Evolutionary conservation across 1,140 invertebrate species (phyloP).

Genomic region (Megathymus violae): DNA sequence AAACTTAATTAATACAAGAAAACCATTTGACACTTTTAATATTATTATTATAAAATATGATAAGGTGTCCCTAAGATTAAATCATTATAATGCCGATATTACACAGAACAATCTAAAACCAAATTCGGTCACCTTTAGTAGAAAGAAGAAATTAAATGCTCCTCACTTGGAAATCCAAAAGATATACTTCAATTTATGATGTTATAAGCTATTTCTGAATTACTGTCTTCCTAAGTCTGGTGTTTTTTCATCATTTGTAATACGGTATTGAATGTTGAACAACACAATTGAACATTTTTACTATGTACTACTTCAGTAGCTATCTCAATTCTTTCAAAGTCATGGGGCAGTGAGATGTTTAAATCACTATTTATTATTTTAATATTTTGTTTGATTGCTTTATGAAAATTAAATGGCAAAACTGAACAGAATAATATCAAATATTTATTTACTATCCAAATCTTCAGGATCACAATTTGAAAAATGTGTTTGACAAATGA

Average conservation of each 20-base stretch:
- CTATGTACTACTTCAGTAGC: too few species aligned
- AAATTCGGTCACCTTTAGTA: too few species aligned
- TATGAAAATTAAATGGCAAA: background rate
- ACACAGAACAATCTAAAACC: too few species aligned
- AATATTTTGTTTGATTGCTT: slow-evolving; percentile 5
- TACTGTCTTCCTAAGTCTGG: background rate
- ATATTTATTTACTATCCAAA: background rate
- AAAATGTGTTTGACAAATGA: slow-evolving; percentile 6
- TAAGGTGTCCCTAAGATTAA: background rate
- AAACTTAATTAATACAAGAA: background rate
- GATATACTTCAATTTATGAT: too few species aligned
- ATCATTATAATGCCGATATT: too few species aligned
- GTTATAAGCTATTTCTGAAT: background rate
- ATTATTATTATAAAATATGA: background rate
- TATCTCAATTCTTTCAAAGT: too few species aligned
- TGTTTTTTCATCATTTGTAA: background rate
- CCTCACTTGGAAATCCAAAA: too few species aligned
- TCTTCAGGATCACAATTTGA: background rate
- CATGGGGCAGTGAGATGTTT: too few species aligned
- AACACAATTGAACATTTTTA: too few species aligned
- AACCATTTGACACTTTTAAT: background rate
- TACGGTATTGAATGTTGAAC: background rate
- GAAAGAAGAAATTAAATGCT: too few species aligned
- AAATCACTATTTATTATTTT: too few species aligned
- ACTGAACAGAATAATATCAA: background rate